Base-by-base conservation (phyloP, 2,113 vertebrate species). In the Zosterops hypoxanthus region DNA sequence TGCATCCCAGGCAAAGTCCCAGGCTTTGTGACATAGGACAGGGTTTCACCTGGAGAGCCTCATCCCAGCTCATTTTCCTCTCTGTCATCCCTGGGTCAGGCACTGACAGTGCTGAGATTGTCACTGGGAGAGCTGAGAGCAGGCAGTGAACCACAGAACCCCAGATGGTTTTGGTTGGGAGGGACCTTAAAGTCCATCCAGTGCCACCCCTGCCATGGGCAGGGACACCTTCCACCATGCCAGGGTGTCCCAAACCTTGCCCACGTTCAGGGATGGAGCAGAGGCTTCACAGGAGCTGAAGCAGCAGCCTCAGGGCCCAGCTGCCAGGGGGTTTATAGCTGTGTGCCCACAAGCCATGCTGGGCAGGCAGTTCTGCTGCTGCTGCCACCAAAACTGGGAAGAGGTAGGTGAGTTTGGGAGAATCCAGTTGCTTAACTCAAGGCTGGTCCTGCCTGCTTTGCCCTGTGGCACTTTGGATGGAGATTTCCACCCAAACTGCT, bases 81-180 rank as follows among this genome's bases (percentile, higher is more conserved):
- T 49, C 63, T 9, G 8, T 7, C 31, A 4, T 6, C 50, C 39
- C 59, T 26, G 8, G 46, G 55, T 15, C 15, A 24, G 64, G 50
- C 69, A 31, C 53, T 1, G 59, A 29, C 0, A 31, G 17, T 14
- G 28, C 68, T 0, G 1, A 47, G 75, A 44, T 17, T 36, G 4
- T 47, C 53, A 7, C 16, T 1, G 4, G 21, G 57, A 6, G 20
- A 50, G 56, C 65, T 17, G 59, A 31, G 65, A 82, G 28, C 26
- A 11, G 33, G 28, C 28, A 6, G 23, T n/a, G 66, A 47, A 17
- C 19, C 65, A 21, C 49, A 80, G 9, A 47, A n/a, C 14, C 44
- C 17, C 19, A 4, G 29, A 3, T 14, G 28, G 15, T 20, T 59
- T 73, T 0, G 3, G 6, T 5, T 65, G 31, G 26, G 20, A 57